A percentile compares a stretch with the other conserved stretches of the same genome.
These are phyloP conservation scores for Pseudopleuronectes americanus DNA, from an alignment of 2,797 vertebrate genomes.

Conservation along the genomic window DNA sequence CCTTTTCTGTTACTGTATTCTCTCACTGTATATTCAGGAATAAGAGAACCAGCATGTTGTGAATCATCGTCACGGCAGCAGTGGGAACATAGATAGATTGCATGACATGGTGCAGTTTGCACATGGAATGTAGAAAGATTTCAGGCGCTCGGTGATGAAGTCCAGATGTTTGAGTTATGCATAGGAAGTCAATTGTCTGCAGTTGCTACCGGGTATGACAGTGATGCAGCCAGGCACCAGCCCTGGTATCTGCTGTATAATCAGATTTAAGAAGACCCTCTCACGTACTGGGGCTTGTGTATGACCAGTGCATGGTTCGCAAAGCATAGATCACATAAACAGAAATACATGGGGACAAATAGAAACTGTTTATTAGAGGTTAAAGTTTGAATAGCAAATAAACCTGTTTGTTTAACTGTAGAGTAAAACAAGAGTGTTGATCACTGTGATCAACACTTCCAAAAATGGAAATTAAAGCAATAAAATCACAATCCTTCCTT, in stretches of 20 bases:
- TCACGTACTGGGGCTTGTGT: slow-evolving; percentile 33
- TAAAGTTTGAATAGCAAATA: slow-evolving; percentile 52
- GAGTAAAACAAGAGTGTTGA: slow-evolving; percentile 10
- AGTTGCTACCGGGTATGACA: slow-evolving; percentile 61
- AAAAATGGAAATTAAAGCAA: neutral
- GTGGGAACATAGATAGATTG: slow-evolving; percentile 45
- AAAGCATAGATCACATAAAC: slow-evolving; percentile 33
- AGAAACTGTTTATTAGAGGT: slow-evolving; percentile 32
- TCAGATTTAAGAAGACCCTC: slow-evolving; percentile 41
- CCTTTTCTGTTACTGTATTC: neutral
- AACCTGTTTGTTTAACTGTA: slow-evolving; percentile 16
- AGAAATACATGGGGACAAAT: slow-evolving; percentile 49
- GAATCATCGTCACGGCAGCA: slow-evolving; percentile 39
- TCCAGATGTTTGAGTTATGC: slow-evolving; percentile 74
- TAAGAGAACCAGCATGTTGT: neutral
- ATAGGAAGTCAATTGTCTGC: slow-evolving; percentile 63
- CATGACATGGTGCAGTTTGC: slow-evolving; percentile 68
- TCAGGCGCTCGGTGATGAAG: slow-evolving; percentile 62
- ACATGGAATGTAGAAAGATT: slow-evolving; percentile 64
- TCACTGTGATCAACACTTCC: neutral
- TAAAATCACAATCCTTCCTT: neutral
- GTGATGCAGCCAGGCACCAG: slow-evolving; percentile 47
- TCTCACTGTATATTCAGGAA: neutral
- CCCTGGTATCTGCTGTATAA: slow-evolving; percentile 38
- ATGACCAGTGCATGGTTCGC: slow-evolving; percentile 24